Evolutionary conservation across 2,888 invertebrate species (phyloP), one percentile per base, ranked within the genome.

Genomic region (Drosophila fungiperda): DNA sequence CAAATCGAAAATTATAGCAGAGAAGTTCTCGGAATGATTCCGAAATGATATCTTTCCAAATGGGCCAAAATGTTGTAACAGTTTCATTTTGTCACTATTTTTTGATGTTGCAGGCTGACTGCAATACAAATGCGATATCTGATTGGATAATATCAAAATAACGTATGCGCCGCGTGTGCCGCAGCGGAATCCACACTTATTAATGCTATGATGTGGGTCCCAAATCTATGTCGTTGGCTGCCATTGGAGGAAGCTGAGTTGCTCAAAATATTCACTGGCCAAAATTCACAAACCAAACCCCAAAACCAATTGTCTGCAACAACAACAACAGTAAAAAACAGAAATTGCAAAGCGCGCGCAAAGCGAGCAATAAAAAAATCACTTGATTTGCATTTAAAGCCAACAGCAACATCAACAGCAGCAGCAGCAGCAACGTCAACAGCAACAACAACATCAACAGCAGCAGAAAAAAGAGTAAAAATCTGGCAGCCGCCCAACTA

Each of bases 341-440:
- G 36, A 61, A 71, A 80, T 63, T 63, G 71, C 69, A 62, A 58
- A 58, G 66, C 57, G 61, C 67, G 67, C 68, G 68, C 68, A 63
- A 77, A 73, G 45, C 74, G 63, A 61, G 71, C 76, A 78, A 80
- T 83, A 53, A 79, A 84, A 81, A 83, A 79, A 75, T 67, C 86
- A 73, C 80, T 85, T 88, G 80, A 85, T 83, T 80, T 73, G 83
- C 79, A 80, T 80, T 76, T 66, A 32, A 50, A 64, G 76, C 42
- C 52, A 61, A 40, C 55, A 54, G 42, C 58, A 64, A 45, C 57
- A 32, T 3, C 36, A 58, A n/a, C 3, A 45, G 8, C 11, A 49
- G 32, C 29, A 20, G 20, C 45, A 60, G 29, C 29, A 49, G 23
- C 0, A 50, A 5, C 12, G 40, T 29, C 45, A 60, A 15, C 1